Evolutionary conservation across 2,113 vertebrate species (phyloP), one percentile per base, ranked within the genome.

Genomic region (Pterocles burchelli): DNA sequence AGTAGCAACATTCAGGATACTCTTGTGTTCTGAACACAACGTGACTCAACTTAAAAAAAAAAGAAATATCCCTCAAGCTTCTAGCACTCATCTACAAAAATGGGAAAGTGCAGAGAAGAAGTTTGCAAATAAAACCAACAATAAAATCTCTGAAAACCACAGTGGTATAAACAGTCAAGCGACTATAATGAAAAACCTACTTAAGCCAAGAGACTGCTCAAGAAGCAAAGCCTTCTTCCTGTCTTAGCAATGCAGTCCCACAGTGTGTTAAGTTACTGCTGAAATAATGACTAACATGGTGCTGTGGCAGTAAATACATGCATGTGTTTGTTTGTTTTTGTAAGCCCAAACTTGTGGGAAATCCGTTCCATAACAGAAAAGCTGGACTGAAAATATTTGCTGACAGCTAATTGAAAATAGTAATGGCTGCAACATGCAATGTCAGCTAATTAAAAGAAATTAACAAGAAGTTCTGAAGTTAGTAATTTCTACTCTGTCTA

Each of bases 361-460:
- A 80, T 48, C 43, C 16, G 0, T 73, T 82, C 5, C 8, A 6
- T 21, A 68, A 76, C 41, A 58, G n/a, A 31, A 74, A 73, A 66
- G 34, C 16, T 85, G 22, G 26, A 55, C 75, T 52, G 81, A 70
- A 94, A 91, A 67, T 55, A 77, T 31, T 13, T 77, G 38, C 38
- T 48, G 46, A 79, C 63, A 90, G 51, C n/a, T 84, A 88, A 84
- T 16, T 51, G 67, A 70, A 83, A 88, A 71, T 8, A 85, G n/a
- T 20, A 65, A 91, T 22, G 46, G n/a, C 38, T 74, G 5, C n/a
- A 80, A 55, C n/a, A 91, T 0, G 2, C 72, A 89, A 65, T 36
- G 33, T 36, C 71, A 95, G 17, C 57, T 93, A 76, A 90, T 74
- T 59, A 91, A 68, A 31, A 76, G 51, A 85, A 88, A 90, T 54